phyloP scores from a whole-genome alignment of 2,888 invertebrate genomes.

The Endomychus coccineus region DNA sequence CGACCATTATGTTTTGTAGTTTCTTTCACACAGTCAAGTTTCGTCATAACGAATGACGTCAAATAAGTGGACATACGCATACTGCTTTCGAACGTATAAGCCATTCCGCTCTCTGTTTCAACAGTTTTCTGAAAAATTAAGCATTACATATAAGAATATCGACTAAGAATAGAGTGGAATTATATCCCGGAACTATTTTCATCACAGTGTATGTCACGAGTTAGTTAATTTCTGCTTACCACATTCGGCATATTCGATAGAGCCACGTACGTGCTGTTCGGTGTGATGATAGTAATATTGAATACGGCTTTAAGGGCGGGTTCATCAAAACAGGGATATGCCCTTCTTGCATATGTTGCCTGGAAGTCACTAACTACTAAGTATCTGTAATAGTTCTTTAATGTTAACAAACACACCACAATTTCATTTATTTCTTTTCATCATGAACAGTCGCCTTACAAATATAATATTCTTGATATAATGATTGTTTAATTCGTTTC shows the following conservation, averaged over 20 bases:
- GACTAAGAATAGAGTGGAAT: too few relatives aligned
- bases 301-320: slow-evolving; percentile 31
- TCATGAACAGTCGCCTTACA: too few relatives aligned
- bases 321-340: slow-evolving; percentile 33
- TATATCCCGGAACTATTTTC: too few relatives aligned
- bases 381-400: slow-evolving; percentile 21
- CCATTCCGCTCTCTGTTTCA: slow-evolving; percentile 18
- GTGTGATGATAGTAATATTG: slow-evolving; percentile 25
- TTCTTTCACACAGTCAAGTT: slow-evolving; percentile 19
- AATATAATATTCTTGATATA: too few relatives aligned
- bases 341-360: slow-evolving; percentile 26
- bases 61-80: slow-evolving; percentile 29
- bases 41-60: slow-evolving; percentile 27
- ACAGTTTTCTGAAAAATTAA: slow-evolving; percentile 20
- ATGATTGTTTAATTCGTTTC: too few relatives aligned
- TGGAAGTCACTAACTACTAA: slow-evolving; percentile 29
- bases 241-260: slow-evolving; percentile 26
- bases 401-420: too few relatives aligned
- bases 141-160: too few relatives aligned
- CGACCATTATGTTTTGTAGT: slow-evolving; percentile 9
- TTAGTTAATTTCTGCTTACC: too few relatives aligned
- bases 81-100: slow-evolving; percentile 27
- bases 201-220: too few relatives aligned
- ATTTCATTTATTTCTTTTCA: too few relatives aligned
- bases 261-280: slow-evolving; percentile 26